Evolutionary conservation across 2,113 vertebrate genomes (phyloP).

Genomic region (Gambusia holbrooki): DNA sequence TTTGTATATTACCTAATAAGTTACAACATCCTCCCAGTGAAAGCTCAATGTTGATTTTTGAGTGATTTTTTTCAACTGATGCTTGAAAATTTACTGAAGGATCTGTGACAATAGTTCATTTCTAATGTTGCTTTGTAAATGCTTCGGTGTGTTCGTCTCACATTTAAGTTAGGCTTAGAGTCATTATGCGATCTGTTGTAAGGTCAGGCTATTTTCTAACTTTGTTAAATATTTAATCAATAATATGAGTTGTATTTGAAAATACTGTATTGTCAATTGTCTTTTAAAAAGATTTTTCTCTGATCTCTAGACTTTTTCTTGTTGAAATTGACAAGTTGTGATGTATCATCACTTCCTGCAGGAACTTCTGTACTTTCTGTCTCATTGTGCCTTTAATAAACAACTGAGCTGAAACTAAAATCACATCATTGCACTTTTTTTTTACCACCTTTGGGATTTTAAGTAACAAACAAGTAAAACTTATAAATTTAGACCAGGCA

Average conservation of each 20-base stretch:
- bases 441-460: background rate
- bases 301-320: background rate
- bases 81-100: background rate
- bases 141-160: background rate
- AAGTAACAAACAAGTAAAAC: background rate
- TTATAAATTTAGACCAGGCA: background rate
- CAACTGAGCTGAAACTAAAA: background rate
- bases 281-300: constrained; percentile 5
- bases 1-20: background rate
- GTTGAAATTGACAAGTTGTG: constrained; percentile 16
- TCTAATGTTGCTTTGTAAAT: background rate
- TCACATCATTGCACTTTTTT: background rate
- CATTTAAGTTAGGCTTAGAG: background rate
- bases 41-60: background rate
- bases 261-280: background rate
- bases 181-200: background rate
- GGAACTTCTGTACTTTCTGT: background rate
- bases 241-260: background rate
- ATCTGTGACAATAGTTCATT: background rate
- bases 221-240: background rate
- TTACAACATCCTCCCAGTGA: too few species aligned
- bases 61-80: background rate
- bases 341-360: constrained; percentile 7
- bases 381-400: background rate
- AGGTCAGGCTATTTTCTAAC: background rate